Conservation (phyloP, 1,140 invertebrate species). For the Halesus radiatus region DNA sequence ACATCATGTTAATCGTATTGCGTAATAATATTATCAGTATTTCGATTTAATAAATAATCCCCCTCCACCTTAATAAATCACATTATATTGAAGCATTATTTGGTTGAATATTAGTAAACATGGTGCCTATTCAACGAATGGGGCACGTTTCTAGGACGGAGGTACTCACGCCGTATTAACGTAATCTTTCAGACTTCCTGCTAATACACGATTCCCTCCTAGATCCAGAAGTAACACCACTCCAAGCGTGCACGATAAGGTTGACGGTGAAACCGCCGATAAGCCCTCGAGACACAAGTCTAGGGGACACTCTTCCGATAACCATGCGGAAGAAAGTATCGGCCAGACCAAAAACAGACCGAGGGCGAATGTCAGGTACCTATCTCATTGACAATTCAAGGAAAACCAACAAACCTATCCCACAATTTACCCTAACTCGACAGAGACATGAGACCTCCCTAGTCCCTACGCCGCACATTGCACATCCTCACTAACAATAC, state of each 20-base stretch:
- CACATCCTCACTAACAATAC: too few species aligned
- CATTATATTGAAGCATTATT: not conserved
- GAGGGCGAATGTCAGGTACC: slow-evolving; percentile 67
- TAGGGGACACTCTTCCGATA: slow-evolving; percentile 69
- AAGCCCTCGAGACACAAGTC: slow-evolving; percentile 60
- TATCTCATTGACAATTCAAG: not conserved
- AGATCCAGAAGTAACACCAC: slow-evolving; percentile 74
- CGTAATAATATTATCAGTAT: too few species aligned
- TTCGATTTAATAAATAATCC: too few species aligned
- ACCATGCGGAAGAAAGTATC: slow-evolving; percentile 66
- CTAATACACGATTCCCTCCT: slow-evolving; percentile 84
- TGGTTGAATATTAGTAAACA: not conserved
- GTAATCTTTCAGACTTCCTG: slow-evolving; percentile 74
- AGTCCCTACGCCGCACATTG: too few species aligned
- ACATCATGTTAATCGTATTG: too few species aligned
- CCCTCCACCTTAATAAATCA: too few species aligned
- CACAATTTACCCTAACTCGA: not conserved
- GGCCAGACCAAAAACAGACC: slow-evolving; percentile 67
- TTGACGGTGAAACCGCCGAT: slow-evolving; percentile 62
- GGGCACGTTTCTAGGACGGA: not conserved
- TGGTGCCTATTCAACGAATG: not conserved
- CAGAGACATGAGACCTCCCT: too few species aligned
- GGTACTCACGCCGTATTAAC: slow-evolving; percentile 22
- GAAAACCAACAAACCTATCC: not conserved
- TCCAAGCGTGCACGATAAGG: slow-evolving; percentile 58